Conservation (phyloP, 2,888 invertebrate species). For the Cataglyphis livida region DNA sequence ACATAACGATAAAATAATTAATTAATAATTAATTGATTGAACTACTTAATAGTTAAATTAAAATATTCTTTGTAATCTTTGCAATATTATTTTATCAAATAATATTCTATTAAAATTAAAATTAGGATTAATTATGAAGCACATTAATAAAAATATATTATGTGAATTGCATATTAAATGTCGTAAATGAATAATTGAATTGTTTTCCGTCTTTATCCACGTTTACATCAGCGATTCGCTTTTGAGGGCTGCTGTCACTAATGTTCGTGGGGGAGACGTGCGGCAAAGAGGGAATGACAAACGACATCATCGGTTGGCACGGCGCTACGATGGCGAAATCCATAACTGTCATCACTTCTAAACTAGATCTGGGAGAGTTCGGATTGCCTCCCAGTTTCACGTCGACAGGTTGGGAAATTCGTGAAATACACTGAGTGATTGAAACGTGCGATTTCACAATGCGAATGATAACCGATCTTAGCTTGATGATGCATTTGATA, state of each 20-base stretch:
- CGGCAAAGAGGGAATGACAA: conserved; percentile 76
- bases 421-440: conserved; percentile 69
- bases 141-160: not conserved
- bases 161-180: not conserved
- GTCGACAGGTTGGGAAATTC: conserved; percentile 74
- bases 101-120: not conserved
- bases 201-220: conserved; percentile 50
- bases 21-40: conserved; percentile 3
- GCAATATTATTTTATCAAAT: not conserved
- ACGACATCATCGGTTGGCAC: conserved; percentile 80
- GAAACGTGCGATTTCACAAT: conserved; percentile 63
- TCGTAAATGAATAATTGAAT: conserved; percentile 3
- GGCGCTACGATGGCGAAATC: conserved; percentile 80
- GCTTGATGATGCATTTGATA: conserved; percentile 26
- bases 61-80: not conserved
- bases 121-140: not conserved
- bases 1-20: not conserved
- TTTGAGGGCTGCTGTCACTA: conserved; percentile 58
- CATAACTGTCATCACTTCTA: conserved; percentile 84
- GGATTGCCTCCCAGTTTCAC: conserved; percentile 70
- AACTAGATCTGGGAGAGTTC: conserved; percentile 79
- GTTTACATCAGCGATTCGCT: conserved; percentile 73
- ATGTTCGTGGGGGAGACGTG: conserved; percentile 48
- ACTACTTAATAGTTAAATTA: not conserved
- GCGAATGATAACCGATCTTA: conserved; percentile 60